These are phyloP conservation scores for Campylomormyrus numenius DNA, from an alignment of 2,113 vertebrate genomes.

Conservation along the genomic window DNA sequence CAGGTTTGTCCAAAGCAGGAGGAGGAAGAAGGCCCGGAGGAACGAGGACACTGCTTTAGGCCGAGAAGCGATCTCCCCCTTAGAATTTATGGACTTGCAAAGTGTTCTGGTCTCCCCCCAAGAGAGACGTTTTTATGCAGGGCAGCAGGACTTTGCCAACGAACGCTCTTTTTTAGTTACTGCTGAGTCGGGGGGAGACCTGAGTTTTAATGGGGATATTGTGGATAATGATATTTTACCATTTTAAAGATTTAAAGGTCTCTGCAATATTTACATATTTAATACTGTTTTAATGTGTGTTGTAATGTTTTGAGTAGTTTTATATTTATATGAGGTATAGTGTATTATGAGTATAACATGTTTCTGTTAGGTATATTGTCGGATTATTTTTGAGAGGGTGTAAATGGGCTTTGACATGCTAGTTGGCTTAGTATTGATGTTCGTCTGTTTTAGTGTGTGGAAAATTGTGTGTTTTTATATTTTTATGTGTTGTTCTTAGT, in stretches of 20 bases:
- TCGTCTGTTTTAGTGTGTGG: neutral
- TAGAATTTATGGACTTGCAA: neutral
- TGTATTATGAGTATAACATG: no score
- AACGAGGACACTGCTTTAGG: no score
- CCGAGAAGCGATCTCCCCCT: neutral
- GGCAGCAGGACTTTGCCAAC: neutral
- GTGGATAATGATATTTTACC: neutral
- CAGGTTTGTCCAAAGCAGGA: no score
- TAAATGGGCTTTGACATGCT: no score
- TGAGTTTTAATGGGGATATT: neutral
- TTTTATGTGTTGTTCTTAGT: no score
- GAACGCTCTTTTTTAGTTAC: neutral
- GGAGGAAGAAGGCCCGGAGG: no score
- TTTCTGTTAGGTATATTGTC: no score
- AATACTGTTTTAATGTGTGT: neutral
- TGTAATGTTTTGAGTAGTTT: no score
- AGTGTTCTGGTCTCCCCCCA: neutral
- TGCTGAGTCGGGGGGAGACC: neutral
- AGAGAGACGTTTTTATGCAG: neutral
- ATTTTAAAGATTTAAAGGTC: neutral
- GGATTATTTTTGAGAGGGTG: no score
- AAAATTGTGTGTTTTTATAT: neutral
- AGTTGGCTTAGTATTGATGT: no score
- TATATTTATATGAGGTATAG: no score
- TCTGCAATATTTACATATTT: neutral